These are phyloP conservation scores for Euwallacea fornicatus DNA, from an alignment of 1,140 invertebrate genomes.

Conservation along the genomic window DNA sequence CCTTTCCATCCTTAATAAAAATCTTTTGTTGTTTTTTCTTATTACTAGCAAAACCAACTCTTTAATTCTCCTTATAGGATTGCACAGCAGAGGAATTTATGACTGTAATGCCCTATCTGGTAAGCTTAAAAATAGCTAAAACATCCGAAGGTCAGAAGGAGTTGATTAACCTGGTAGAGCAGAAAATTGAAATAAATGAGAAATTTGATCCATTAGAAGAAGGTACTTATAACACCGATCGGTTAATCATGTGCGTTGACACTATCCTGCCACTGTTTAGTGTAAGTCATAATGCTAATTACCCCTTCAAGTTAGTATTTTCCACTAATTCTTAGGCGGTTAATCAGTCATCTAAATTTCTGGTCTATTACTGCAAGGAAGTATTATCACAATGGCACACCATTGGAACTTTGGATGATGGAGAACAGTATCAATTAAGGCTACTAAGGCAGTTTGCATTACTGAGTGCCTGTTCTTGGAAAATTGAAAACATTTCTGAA, in stretches of 20 bases:
- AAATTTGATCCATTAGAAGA: conserved; percentile 75
- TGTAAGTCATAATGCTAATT: conserved; percentile 59
- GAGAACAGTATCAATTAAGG: conserved; percentile 74
- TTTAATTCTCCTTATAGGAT: conserved; percentile 39
- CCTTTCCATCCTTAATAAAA: too few species aligned
- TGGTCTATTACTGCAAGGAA: conserved; percentile 84
- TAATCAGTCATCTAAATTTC: conserved; percentile 72
- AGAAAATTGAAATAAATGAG: conserved; percentile 78
- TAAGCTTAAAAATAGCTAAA: conserved; percentile 76
- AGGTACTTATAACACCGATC: conserved; percentile 75
- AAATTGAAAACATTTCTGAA: conserved; percentile 71
- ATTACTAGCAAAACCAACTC: background rate
- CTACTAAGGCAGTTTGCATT: conserved; percentile 88
- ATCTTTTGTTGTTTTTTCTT: too few species aligned
- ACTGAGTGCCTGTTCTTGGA: conserved; percentile 71
- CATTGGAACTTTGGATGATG: conserved; percentile 62
- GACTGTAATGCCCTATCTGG: conserved; percentile 82
- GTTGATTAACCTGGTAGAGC: conserved; percentile 79
- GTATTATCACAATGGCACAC: conserved; percentile 70
- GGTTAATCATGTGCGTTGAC: conserved; percentile 81
- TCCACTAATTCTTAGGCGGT: too few species aligned
- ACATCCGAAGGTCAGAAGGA: conserved; percentile 83
- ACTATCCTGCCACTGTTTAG: conserved; percentile 85
- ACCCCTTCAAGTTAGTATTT: too few species aligned
- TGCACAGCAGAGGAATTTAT: conserved; percentile 80